These are phyloP conservation scores for Cryptocephalus primarius DNA, from an alignment of 2,888 invertebrate genomes.

Conservation along the genomic window DNA sequence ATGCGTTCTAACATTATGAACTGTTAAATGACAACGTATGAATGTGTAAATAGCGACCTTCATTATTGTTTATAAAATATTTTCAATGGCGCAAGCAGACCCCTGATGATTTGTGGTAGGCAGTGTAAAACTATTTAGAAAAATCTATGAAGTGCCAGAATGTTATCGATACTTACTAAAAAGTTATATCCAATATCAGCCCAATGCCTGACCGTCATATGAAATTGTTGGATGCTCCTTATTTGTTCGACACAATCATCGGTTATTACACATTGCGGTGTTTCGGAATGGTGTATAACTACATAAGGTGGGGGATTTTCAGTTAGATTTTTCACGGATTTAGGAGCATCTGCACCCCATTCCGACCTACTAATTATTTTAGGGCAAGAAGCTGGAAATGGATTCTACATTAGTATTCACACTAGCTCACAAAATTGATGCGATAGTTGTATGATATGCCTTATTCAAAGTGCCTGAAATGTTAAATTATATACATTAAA, in stretches of 20 bases:
- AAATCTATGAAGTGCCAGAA: background rate
- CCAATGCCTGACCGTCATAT: slow-evolving; percentile 24
- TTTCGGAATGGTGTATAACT: slow-evolving; percentile 38
- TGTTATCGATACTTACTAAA: slow-evolving; percentile 23
- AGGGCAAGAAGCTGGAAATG: slow-evolving; percentile 13
- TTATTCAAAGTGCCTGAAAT: background rate
- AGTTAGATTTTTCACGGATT: slow-evolving; percentile 10
- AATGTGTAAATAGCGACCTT: too few species aligned
- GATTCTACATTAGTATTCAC: too few species aligned
- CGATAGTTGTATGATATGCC: too few species aligned
- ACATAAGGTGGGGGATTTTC: slow-evolving; percentile 31
- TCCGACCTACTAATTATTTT: slow-evolving; percentile 29
- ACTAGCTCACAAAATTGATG: too few species aligned
- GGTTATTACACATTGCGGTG: slow-evolving; percentile 28
- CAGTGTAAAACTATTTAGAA: background rate
- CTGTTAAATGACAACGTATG: too few species aligned
- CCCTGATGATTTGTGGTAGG: too few species aligned
- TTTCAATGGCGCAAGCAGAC: too few species aligned
- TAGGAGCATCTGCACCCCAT: slow-evolving; percentile 35
- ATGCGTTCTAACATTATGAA: too few species aligned
- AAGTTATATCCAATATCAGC: slow-evolving; percentile 33
- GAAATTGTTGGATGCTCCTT: slow-evolving; percentile 32
- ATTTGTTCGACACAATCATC: slow-evolving; percentile 31
- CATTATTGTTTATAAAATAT: too few species aligned
- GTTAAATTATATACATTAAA: background rate